phyloP scores from a whole-genome alignment of 2,888 invertebrate species.

The Trissonchulus latispiculum region DNA sequence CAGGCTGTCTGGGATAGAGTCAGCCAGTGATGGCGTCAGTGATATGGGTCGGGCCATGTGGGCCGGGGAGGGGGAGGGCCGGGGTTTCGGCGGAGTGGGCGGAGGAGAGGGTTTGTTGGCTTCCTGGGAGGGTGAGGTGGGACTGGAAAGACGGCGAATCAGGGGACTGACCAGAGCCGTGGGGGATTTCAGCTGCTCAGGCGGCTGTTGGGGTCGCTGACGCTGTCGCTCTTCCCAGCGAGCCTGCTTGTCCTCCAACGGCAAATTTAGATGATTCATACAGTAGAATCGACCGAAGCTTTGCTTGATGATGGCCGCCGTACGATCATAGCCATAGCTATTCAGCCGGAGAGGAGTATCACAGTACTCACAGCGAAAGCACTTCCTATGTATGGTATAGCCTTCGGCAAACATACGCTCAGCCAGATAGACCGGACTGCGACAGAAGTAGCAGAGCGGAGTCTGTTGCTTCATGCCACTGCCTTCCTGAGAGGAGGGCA shows the following conservation, averaged over 20 bases:
- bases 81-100: too few species aligned
- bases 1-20: background rate
- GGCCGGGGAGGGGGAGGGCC: too few species aligned
- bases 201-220: background rate
- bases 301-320: background rate
- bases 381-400: slow-evolving; percentile 48
- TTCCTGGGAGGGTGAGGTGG: slow-evolving; percentile 2
- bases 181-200: too few species aligned
- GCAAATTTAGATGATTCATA: slow-evolving; percentile 27
- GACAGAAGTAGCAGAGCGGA: slow-evolving; percentile 67
- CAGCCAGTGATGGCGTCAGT: too few species aligned
- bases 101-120: too few species aligned
- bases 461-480: background rate
- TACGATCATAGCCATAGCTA: slow-evolving; percentile 59
- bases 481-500: background rate
- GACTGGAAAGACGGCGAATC: too few species aligned
- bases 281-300: slow-evolving; percentile 28
- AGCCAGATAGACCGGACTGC: slow-evolving; percentile 81
- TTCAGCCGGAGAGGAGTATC: slow-evolving; percentile 69
- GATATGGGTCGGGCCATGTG: too few species aligned
- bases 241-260: slow-evolving; percentile 27
- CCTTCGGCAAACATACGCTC: slow-evolving; percentile 72
- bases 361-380: slow-evolving; percentile 88
- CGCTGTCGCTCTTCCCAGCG: background rate
- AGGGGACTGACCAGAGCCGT: too few species aligned